Evolutionary conservation across 2,113 vertebrate genomes (phyloP), one percentile per base, ranked within the genome.

Genomic region (Holacanthus passer): DNA sequence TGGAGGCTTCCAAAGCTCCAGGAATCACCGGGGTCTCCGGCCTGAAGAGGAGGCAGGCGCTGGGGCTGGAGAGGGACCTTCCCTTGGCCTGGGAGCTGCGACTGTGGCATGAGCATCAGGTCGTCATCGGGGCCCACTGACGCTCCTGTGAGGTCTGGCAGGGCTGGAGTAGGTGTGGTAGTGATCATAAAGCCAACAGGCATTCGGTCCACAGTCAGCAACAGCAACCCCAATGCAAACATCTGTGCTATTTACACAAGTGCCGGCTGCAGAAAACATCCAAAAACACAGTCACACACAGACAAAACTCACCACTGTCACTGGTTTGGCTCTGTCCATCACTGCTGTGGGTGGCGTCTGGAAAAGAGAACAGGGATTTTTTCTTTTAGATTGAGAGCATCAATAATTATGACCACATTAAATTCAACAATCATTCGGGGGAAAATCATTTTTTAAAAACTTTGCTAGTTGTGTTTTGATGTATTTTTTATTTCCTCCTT

Each of bases 61-160:
- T 65, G 87, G 12, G 65, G 75, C 48, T 52, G 79, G 68, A 56
- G 24, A 6, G 48, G 85, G 81, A 22, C 0, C 37, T 56, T 31
- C 19, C 77, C 4, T 12, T 64, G 62, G 75, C 39, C 53, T 7
- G 55, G 59, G 67, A 74, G 79, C 83, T 56, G 83, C 0, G 53
- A 29, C 59, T 31, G 80, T 10, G 82, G 88, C 19, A 88, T 77
- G 72, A 94, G 88, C 82, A 94, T 77, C 55, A 93, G 86, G 91
- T 92, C 92, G 2, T 90, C 91, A 0, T 84, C 63, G 17, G 70
- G 60, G 79, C 53, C 60, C 52, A 17, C 22, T 4, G 87, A 78
- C 11, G 59, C 77, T 35, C 87, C 84, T n/a, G 81, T 79, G 48
- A 85, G 88, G 45, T 87, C 63, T 7, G 53, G 83, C 35, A 84